Conservation (phyloP, 2,888 invertebrate species). For the Cheilosia soror region DNA sequence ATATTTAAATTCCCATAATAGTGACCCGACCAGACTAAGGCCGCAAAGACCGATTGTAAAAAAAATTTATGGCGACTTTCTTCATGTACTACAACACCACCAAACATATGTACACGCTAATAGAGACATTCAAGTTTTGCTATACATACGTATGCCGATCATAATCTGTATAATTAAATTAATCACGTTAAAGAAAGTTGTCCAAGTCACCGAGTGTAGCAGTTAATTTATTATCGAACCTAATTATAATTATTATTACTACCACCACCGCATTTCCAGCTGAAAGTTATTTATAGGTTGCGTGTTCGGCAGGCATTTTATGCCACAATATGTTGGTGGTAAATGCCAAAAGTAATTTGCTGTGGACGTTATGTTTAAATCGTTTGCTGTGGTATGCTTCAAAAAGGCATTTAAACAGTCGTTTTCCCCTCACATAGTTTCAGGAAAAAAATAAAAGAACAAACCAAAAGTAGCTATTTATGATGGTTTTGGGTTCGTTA, state of each 20-base stretch:
- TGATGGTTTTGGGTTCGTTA: constrained; percentile 36
- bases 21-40: too few relatives aligned
- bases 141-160: constrained; percentile 40
- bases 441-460: not conserved
- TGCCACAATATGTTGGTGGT: constrained; percentile 66
- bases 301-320: constrained; percentile 68
- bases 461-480: constrained; percentile 42
- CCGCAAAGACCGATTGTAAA: too few relatives aligned
- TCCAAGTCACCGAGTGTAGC: constrained; percentile 66
- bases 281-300: constrained; percentile 65
- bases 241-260: constrained; percentile 74
- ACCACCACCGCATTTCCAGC: constrained; percentile 38
- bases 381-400: constrained; percentile 49
- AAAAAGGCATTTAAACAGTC: constrained; percentile 45
- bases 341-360: constrained; percentile 72
- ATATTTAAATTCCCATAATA: not conserved
- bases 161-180: constrained; percentile 66
- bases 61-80: not conserved
- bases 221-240: constrained; percentile 74
- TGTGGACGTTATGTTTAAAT: constrained; percentile 68
- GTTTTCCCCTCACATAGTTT: constrained; percentile 9
- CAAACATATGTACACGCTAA: constrained; percentile 38
- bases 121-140: constrained; percentile 59
- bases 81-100: not conserved
- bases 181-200: constrained; percentile 71